These are phyloP conservation scores for Romanogobio albipinnatus DNA, from an alignment of 2,113 vertebrate species.

Conservation along the genomic window DNA sequence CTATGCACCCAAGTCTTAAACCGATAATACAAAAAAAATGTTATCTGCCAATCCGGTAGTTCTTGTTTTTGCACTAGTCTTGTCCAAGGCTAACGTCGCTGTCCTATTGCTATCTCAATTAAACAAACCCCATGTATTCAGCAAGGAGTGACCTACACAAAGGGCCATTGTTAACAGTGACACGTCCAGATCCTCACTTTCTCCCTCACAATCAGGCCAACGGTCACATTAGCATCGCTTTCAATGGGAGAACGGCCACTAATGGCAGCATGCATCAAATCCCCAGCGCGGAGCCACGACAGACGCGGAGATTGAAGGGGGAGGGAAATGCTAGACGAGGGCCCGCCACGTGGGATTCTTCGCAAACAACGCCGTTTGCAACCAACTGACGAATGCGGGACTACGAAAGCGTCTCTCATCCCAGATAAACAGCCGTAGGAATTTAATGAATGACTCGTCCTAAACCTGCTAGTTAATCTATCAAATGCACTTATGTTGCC, in stretches of 20 bases:
- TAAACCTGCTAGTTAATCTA: conserved; percentile 20
- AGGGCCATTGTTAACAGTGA: conserved; percentile 65
- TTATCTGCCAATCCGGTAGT: background rate
- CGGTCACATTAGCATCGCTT: conserved; percentile 64
- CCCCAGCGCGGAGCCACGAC: conserved; percentile 54
- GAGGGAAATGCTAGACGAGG: conserved; percentile 7
- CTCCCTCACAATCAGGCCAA: conserved; percentile 65
- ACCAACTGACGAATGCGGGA: conserved; percentile 19
- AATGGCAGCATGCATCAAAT: conserved; percentile 62
- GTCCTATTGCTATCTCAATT: conserved; percentile 60
- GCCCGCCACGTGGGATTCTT: background rate
- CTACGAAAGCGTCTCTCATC: background rate
- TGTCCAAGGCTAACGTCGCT: background rate
- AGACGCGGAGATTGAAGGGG: background rate
- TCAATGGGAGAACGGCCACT: conserved; percentile 55
- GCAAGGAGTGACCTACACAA: conserved; percentile 66
- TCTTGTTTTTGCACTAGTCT: conserved; percentile 5
- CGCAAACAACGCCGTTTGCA: conserved; percentile 6
- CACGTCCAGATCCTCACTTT: conserved; percentile 62
- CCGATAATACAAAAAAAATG: background rate
- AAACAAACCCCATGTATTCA: conserved; percentile 72
- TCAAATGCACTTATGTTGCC: conserved; percentile 1
- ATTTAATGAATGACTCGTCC: conserved; percentile 11
- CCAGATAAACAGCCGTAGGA: background rate
- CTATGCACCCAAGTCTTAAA: background rate